A percentile compares a stretch with the other conserved stretches of the same genome.
These are phyloP conservation scores for Sebastes ruberrimus DNA, from an alignment of 2,797 vertebrate species.

Conservation along the genomic window DNA sequence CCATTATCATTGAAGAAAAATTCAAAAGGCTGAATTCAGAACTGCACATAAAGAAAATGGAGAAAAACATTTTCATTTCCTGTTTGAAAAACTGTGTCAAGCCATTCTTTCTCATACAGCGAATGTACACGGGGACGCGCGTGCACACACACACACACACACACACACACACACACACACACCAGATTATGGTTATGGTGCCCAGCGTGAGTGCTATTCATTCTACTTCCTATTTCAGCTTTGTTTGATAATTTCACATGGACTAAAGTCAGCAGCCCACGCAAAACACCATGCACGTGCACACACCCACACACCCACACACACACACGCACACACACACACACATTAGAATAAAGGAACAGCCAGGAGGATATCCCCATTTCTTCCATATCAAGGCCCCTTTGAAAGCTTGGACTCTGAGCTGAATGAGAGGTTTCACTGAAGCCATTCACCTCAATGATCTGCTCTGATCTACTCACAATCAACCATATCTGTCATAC, in stretches of 20 bases:
- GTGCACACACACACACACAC: conserved; percentile 14
- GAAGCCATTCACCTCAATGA: conserved; percentile 71
- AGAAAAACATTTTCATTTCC: conserved; percentile 50
- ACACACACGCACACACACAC: conserved; percentile 50
- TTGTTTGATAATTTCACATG: conserved; percentile 78
- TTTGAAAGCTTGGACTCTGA: conserved; percentile 56
- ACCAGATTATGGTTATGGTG: conserved; percentile 67
- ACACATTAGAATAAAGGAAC: conserved; percentile 65
- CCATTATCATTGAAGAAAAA: conserved; percentile 1
- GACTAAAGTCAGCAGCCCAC: conserved; percentile 69
- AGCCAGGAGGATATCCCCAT: conserved; percentile 71
- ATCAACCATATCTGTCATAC: conserved; percentile 75
- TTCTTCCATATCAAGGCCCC: conserved; percentile 71
- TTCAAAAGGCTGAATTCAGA: conserved; percentile 30
- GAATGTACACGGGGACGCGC: conserved; percentile 19
- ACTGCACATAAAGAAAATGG: conserved; percentile 22
- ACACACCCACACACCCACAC: conserved; percentile 44
- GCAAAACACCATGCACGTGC: conserved; percentile 49
- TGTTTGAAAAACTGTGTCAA: conserved; percentile 49
- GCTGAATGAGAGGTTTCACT: conserved; percentile 70
- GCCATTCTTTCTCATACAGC: conserved; percentile 6
- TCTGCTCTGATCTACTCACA: conserved; percentile 72
- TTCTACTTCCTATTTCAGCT: conserved; percentile 74
- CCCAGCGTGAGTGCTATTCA: conserved; percentile 73
- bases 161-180: not conserved